Evolutionary conservation across 1,140 invertebrate species (phyloP), one percentile per base, ranked within the genome.

Genomic region (Wasmannia auropunctata): DNA sequence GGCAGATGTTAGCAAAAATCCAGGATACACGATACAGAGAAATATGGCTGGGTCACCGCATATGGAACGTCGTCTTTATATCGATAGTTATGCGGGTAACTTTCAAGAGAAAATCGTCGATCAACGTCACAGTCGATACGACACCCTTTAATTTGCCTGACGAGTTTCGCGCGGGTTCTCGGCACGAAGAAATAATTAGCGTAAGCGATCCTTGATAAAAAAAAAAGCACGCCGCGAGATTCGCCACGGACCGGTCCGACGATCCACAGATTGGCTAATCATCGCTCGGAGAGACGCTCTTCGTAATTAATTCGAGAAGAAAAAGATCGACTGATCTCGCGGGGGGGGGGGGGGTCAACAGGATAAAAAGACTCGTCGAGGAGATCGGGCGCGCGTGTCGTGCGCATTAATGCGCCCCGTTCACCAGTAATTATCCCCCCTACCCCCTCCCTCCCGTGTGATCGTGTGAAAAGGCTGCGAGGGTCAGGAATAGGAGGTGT

Each of bases 401-500:
- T 81, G 51, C 19, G 37, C 65, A 34, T 72, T 81, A 83, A 72
- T 83, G 37, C 28, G 37, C 69, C 54, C 79, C 67, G 62, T 49
- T 79, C 43, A 19, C 5, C 40, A 0, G 31, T 63, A 85, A 63
- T 63, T 67, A 67, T 86, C 75, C 62, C 16, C n/a, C 62, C 34
- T n/a, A n/a, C n/a, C 62, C 60, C 14, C 43, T 46, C 43, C 43
- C 37, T 19, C 31, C 51, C 16, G 69, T 19, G 40, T 63, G 76
- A 56, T 54, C 69, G 76, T 84, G 69, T 72, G 85, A 75, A 84
- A 46, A 46, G 69, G 49, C 25, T 77, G 51, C 10, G 60, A 56
- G 43, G 77, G 60, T 84, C 76, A 49, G 40, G 31, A 63, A 54
- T 54, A 87, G 60, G 40, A 80, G 58, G 62, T 67, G n/a, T 80